A percentile compares a stretch with the other conserved stretches of the same genome.
Conservation (phyloP, 1,140 invertebrate species). For the Diachasma alloeum region DNA sequence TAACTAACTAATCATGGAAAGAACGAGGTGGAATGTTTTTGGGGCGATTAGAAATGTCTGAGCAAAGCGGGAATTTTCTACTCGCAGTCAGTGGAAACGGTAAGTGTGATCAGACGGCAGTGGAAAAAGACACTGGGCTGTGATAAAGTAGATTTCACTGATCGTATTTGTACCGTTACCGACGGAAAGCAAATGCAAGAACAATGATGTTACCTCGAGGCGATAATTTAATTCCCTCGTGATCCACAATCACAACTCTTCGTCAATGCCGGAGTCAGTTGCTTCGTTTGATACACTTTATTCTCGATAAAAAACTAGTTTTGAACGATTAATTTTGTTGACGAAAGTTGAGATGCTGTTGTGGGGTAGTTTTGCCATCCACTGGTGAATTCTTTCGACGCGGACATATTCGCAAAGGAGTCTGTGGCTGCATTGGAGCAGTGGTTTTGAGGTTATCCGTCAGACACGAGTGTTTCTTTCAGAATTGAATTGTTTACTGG, state of each 20-base stretch:
- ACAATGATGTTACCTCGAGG: too few relatives aligned
- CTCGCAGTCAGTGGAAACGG: too few relatives aligned
- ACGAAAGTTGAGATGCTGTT: neutral
- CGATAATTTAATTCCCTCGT: too few relatives aligned
- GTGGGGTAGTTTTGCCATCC: neutral
- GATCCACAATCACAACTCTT: neutral
- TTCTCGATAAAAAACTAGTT: neutral
- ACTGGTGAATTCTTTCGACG: neutral
- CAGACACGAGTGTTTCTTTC: neutral
- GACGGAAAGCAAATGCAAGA: too few relatives aligned
- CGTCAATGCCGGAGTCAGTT: neutral
- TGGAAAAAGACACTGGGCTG: too few relatives aligned
- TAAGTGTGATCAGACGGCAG: too few relatives aligned
- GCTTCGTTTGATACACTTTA: neutral
- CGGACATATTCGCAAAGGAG: neutral
- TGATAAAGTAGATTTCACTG: too few relatives aligned
- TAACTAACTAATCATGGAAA: too few relatives aligned
- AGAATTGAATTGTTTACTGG: neutral
- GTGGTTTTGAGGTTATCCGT: neutral
- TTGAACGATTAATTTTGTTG: neutral
- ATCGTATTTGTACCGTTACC: too few relatives aligned
- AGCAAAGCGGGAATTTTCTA: neutral
- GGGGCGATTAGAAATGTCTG: neutral
- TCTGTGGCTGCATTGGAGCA: neutral
- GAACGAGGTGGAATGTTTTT: too few relatives aligned